Evolutionary conservation across 2,797 vertebrate genomes (phyloP).

Genomic region (Pangasius larnaudii): DNA sequence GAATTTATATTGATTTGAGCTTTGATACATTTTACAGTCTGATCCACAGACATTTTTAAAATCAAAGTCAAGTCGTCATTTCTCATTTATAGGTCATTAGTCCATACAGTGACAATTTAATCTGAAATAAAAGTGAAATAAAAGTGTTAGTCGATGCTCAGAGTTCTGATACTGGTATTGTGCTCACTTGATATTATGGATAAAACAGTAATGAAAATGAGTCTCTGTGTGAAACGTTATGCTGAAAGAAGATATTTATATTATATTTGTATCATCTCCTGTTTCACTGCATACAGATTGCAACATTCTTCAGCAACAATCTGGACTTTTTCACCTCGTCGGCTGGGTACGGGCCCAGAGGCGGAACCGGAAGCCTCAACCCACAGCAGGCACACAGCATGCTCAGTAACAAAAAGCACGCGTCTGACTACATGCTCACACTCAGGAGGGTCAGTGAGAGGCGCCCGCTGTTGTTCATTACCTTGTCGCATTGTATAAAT

Average conservation of each 20-base stretch:
- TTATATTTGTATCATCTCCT: not conserved
- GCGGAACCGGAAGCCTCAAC: constrained; percentile 78
- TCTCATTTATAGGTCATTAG: not conserved
- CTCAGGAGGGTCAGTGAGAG: constrained; percentile 84
- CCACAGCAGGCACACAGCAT: constrained; percentile 89
- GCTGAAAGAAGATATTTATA: not conserved
- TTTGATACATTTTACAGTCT: not conserved
- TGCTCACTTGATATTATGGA: not conserved
- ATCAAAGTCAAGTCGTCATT: not conserved
- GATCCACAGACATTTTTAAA: not conserved
- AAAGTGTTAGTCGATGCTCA: not conserved
- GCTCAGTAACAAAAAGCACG: constrained; percentile 92
- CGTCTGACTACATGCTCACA: constrained; percentile 82
- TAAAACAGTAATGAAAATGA: not conserved
- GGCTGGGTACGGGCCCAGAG: constrained; percentile 84
- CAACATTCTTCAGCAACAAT: constrained; percentile 96
- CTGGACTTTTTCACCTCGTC: constrained; percentile 88
- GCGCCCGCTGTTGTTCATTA: not conserved
- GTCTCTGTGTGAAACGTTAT: not conserved
- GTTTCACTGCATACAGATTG: constrained; percentile 79
- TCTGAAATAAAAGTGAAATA: not conserved
- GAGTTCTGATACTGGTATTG: not conserved
- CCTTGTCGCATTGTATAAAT: not conserved
- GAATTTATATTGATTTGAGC: not conserved
- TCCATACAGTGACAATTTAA: not conserved